A percentile compares a stretch with the other conserved stretches of the same genome.
These are phyloP conservation scores for Orientallactaga bullata DNA, from an alignment of 2,113 vertebrate genomes.

Conservation along the genomic window DNA sequence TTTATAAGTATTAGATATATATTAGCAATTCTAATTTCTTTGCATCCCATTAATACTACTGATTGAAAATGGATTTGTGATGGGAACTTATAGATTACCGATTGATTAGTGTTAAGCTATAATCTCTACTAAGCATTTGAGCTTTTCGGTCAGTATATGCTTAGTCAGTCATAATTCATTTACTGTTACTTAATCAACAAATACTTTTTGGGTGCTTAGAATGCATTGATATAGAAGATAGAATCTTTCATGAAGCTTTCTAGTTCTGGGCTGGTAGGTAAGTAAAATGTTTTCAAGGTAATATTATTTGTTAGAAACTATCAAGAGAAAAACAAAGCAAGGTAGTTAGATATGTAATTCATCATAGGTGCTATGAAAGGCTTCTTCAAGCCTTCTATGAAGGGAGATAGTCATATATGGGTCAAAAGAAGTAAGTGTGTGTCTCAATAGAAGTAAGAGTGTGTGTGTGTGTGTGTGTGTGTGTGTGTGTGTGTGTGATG, in stretches of 20 bases:
- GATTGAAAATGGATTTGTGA: background rate
- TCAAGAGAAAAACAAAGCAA: background rate
- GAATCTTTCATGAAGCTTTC: background rate
- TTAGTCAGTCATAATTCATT: background rate
- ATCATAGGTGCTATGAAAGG: background rate
- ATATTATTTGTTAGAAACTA: background rate
- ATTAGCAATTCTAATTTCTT: slow-evolving; percentile 12
- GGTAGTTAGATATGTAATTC: background rate
- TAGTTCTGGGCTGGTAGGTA: background rate
- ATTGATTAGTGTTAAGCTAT: background rate
- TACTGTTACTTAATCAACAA: background rate
- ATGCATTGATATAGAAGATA: background rate
- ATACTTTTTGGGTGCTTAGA: background rate
- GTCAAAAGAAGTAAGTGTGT: background rate
- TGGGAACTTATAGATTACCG: background rate
- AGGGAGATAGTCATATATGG: background rate
- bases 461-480: too few species aligned
- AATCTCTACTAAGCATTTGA: background rate
- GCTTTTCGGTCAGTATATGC: background rate
- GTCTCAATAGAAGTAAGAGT: background rate
- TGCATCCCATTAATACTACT: background rate
- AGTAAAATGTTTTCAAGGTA: background rate
- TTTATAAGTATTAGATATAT: background rate
- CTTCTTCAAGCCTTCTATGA: background rate
- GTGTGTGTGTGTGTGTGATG: too few species aligned